A percentile compares a stretch with the other conserved stretches of the same genome.
These are phyloP conservation scores for Clupea harengus DNA, from an alignment of 2,113 vertebrate genomes.

Conservation along the genomic window DNA sequence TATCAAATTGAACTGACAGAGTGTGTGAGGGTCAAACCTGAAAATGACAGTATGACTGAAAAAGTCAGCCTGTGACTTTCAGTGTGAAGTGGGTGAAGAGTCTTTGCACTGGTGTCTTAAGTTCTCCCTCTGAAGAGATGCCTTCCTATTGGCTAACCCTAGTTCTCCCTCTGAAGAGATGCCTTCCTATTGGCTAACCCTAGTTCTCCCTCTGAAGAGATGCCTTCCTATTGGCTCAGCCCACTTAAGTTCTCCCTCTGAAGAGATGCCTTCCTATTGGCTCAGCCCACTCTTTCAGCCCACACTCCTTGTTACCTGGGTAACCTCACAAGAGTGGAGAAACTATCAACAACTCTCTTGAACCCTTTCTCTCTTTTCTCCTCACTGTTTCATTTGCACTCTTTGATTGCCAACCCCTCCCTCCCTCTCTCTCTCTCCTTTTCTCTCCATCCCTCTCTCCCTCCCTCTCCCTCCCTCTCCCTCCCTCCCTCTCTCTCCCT, in stretches of 20 bases:
- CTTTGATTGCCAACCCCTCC: background rate
- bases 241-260: background rate
- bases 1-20: too few relatives aligned
- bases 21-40: too few relatives aligned
- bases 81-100: too few relatives aligned
- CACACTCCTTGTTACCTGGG: conserved; percentile 3
- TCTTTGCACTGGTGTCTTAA: background rate
- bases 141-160: too few relatives aligned
- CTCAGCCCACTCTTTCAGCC: background rate
- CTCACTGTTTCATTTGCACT: background rate
- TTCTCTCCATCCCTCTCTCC: background rate
- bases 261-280: background rate
- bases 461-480: background rate
- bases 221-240: too few relatives aligned
- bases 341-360: conserved; percentile 2
- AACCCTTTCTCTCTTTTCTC: background rate
- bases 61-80: too few relatives aligned
- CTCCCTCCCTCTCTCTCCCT: background rate
- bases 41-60: too few relatives aligned
- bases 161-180: too few relatives aligned
- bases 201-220: too few relatives aligned
- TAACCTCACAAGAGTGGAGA: background rate
- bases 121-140: background rate
- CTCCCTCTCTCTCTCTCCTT: background rate
- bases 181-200: too few relatives aligned